Conservation (phyloP, 2,113 vertebrate species). For the Siniperca knerii region DNA sequence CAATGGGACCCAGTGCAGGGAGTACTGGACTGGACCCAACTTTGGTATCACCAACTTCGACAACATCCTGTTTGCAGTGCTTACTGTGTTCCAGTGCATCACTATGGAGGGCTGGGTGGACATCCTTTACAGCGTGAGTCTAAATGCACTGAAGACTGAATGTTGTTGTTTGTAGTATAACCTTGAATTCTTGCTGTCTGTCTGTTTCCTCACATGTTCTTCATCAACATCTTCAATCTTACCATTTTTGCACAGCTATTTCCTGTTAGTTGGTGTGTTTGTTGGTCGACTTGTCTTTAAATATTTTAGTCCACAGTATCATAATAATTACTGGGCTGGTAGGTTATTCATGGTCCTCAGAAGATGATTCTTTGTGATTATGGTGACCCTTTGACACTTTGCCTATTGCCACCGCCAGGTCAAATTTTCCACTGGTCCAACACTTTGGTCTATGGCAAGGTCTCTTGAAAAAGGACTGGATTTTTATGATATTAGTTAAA, state of each 20-base stretch:
- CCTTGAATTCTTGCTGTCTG: not conserved
- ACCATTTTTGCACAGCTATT: not conserved
- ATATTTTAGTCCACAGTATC: not conserved
- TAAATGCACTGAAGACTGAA: not conserved
- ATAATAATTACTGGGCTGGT: not conserved
- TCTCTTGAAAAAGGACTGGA: too few relatives aligned
- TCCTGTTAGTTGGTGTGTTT: not conserved
- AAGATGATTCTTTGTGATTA: too few relatives aligned
- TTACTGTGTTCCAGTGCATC: conserved; percentile 99
- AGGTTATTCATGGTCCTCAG: not conserved
- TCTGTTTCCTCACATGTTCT: not conserved
- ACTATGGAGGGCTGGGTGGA: conserved; percentile 99
- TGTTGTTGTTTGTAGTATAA: not conserved
- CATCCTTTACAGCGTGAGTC: conserved; percentile 95
- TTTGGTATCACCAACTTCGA: conserved; percentile 99
- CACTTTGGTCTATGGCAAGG: too few relatives aligned
- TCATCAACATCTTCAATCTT: not conserved
- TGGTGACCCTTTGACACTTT: too few relatives aligned
- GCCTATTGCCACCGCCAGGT: too few relatives aligned
- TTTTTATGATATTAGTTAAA: not conserved
- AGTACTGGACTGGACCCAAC: conserved; percentile 96
- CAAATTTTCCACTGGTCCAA: too few relatives aligned
- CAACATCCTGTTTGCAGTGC: conserved; percentile 90
- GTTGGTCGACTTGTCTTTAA: not conserved
- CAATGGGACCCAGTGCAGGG: conserved; percentile 85